These are phyloP conservation scores for Scopus umbretta DNA, from an alignment of 2,113 vertebrate species.

Conservation along the genomic window DNA sequence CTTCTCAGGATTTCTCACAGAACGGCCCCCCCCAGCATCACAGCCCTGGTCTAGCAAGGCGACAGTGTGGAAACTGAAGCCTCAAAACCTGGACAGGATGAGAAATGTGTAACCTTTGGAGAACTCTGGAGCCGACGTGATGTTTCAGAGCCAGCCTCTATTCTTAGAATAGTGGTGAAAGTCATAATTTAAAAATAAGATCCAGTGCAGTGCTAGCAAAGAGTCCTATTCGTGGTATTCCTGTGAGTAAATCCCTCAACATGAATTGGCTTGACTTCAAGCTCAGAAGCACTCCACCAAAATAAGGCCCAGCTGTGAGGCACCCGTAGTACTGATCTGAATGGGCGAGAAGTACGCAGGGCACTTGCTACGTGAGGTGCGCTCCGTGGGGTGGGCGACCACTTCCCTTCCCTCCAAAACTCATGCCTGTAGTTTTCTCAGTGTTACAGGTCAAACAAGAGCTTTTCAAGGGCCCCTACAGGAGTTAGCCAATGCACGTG, in stretches of 20 bases:
- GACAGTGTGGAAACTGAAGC: not conserved
- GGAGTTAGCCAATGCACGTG: not conserved
- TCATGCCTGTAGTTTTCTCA: not conserved
- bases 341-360: not conserved
- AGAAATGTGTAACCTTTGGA: not conserved
- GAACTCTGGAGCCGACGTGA: accelerated
- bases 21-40: not conserved
- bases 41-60: not conserved
- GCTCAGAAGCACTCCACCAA: not conserved
- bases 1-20: not conserved
- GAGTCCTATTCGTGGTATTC: not conserved
- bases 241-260: not conserved
- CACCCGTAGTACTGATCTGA: accelerated
- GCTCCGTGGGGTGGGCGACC: accelerated
- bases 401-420: not conserved
- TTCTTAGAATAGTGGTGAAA: slow-evolving; percentile 9
- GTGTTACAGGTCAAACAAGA: not conserved
- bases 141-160: slow-evolving; percentile 10
- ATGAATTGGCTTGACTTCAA: not conserved
- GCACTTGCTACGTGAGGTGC: not conserved
- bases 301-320: not conserved
- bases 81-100: not conserved
- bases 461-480: not conserved
- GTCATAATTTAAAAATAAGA: slow-evolving; percentile 11
- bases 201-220: not conserved